A percentile compares a stretch with the other conserved stretches of the same genome.
These are phyloP conservation scores for Neopelma chrysocephalum DNA, from an alignment of 2,797 vertebrate genomes.

Conservation along the genomic window DNA sequence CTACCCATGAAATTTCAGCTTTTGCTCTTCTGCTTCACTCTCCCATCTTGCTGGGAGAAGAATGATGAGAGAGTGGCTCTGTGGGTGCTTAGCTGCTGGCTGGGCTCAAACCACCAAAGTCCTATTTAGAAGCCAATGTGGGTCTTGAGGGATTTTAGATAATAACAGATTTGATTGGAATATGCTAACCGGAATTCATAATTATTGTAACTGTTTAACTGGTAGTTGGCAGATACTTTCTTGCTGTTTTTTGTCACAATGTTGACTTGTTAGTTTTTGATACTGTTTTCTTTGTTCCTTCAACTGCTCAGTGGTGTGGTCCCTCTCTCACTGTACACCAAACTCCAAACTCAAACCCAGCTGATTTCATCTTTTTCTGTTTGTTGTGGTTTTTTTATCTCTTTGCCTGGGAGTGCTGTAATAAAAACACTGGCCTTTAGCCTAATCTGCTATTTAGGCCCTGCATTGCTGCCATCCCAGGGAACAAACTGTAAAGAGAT, in stretches of 20 bases:
- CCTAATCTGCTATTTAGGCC: not conserved
- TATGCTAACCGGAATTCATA: not conserved
- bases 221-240: not conserved
- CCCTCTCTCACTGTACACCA: not conserved
- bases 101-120: not conserved
- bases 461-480: not conserved
- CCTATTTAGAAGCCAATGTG: not conserved
- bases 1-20: not conserved
- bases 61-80: not conserved
- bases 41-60: not conserved
- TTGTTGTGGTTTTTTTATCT: not conserved
- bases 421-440: not conserved
- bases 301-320: fast-evolving
- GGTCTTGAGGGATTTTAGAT: not conserved
- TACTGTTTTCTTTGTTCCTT: not conserved
- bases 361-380: not conserved
- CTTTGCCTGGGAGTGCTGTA: not conserved
- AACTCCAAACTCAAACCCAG: not conserved
- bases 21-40: not conserved
- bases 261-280: not conserved
- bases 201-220: not conserved
- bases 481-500: not conserved
- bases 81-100: not conserved
- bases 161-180: not conserved
- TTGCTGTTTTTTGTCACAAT: not conserved